Evolutionary conservation across 2,113 vertebrate species (phyloP).

Genomic region (Hypanus sabinus): DNA sequence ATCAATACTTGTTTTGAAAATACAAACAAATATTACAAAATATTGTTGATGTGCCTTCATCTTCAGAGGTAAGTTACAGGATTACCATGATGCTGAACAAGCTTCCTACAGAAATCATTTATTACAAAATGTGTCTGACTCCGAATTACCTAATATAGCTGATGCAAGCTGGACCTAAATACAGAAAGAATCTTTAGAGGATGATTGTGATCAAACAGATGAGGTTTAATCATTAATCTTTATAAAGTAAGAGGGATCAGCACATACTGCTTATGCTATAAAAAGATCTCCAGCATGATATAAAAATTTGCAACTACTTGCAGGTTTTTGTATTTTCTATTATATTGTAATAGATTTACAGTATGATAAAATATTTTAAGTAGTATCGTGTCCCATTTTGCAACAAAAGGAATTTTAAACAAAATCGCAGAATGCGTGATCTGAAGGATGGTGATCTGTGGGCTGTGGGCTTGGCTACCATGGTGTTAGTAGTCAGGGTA

Average conservation of each 20-base stretch:
- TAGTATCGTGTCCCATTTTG: neutral
- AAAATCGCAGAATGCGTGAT: neutral
- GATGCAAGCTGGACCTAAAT: conserved; percentile 15
- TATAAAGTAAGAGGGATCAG: conserved; percentile 15
- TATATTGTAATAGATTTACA: neutral
- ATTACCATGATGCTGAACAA: conserved; percentile 10
- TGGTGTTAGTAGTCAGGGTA: no score
- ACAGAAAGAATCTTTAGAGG: conserved; percentile 10
- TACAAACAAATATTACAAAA: neutral
- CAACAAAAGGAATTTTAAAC: neutral
- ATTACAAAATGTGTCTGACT: neutral
- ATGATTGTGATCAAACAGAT: neutral
- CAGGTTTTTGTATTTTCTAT: neutral
- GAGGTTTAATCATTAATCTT: conserved; percentile 3
- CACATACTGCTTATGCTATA: neutral
- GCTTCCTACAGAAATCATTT: conserved; percentile 20
- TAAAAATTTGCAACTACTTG: neutral
- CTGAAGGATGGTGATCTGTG: no score
- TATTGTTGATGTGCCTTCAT: neutral
- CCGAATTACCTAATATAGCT: conserved; percentile 1
- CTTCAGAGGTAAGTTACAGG: neutral
- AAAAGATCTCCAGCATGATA: neutral
- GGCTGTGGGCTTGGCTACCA: no score
- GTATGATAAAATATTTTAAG: neutral
- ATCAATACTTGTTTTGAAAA: neutral